Conservation (phyloP, 2,113 vertebrate genomes). For the Diphyllodes magnificus region DNA sequence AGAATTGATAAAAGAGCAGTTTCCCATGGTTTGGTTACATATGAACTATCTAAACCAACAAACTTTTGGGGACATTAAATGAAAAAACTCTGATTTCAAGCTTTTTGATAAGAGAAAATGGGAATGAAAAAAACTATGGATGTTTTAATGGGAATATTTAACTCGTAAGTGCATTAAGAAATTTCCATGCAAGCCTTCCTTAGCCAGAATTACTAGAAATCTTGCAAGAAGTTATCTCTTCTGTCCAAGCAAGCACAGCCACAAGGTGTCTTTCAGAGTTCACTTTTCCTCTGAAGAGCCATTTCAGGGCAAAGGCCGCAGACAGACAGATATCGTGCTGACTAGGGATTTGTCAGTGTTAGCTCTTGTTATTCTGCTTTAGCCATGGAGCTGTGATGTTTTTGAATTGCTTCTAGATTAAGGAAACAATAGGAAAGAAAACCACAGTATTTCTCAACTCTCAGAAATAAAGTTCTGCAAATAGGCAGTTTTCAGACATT, state of each 20-base stretch:
- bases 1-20: neutral
- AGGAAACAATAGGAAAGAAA: neutral
- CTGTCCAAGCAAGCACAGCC: neutral
- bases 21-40: neutral
- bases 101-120: neutral
- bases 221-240: neutral
- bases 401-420: neutral
- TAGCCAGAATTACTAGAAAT: neutral
- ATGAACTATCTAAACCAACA: neutral
- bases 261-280: neutral
- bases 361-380: neutral
- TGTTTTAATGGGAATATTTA: neutral
- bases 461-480: neutral
- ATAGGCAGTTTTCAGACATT: neutral
- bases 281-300: neutral
- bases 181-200: neutral
- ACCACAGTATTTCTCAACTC: neutral
- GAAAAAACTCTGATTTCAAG: neutral
- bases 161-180: neutral
- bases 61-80: neutral
- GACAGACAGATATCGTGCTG: neutral
- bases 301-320: rapidly evolving
- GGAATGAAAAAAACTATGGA: neutral
- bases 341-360: neutral
- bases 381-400: neutral